phyloP scores from a whole-genome alignment of 2,113 vertebrate genomes.

The Dicentrarchus labrax region DNA sequence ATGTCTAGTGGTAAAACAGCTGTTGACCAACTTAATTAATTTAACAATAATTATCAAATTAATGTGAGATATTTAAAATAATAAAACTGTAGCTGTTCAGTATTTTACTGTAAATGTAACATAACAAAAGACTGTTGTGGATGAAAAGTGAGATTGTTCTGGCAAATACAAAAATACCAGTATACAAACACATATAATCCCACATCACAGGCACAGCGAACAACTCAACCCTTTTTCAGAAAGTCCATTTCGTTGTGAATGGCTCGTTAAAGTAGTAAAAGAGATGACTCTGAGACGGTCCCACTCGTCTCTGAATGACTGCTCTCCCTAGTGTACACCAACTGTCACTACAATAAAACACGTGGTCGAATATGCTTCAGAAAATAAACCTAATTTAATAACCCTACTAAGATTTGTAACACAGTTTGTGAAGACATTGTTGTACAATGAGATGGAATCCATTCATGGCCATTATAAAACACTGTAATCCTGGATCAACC shows the following conservation, averaged over 20 bases:
- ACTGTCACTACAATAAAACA: slow-evolving; percentile 59
- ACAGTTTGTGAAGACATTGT: background rate
- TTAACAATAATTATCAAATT: too few relatives aligned
- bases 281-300: background rate
- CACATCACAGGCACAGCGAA: background rate
- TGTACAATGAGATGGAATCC: background rate
- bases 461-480: background rate
- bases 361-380: background rate
- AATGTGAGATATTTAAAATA: background rate
- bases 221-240: background rate
- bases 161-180: background rate
- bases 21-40: background rate
- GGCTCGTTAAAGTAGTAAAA: background rate
- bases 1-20: background rate
- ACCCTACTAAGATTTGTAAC: background rate
- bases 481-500: background rate
- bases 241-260: slow-evolving; percentile 15
- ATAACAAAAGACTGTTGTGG: background rate
- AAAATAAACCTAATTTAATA: background rate
- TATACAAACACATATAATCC: background rate
- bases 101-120: background rate
- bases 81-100: background rate
- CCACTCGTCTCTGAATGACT: slow-evolving; percentile 39
- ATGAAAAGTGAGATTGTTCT: background rate
- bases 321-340: slow-evolving; percentile 72